phyloP scores from a whole-genome alignment of 2,113 vertebrate species.

The Myotis brandtii region DNA sequence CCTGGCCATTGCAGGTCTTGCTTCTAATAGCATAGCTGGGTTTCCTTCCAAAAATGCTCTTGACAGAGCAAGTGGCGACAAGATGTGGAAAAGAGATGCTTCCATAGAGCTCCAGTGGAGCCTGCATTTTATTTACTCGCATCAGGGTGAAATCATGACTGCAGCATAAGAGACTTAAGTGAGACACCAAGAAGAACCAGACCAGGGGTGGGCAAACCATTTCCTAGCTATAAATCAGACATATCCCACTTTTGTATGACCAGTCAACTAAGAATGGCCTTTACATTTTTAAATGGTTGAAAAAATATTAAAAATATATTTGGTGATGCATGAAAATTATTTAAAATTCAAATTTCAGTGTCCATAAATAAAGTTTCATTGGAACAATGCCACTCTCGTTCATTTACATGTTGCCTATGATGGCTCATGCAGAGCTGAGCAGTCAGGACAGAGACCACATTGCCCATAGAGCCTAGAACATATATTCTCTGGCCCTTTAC shows the following conservation, averaged over 20 bases:
- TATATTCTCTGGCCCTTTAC: neutral
- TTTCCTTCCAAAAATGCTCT: neutral
- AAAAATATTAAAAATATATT: neutral
- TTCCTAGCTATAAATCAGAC: fast-evolving
- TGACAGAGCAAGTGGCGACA: neutral
- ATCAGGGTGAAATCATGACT: neutral
- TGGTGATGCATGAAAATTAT: neutral
- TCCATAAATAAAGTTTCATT: neutral
- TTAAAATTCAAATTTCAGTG: neutral
- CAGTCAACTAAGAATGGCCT: neutral
- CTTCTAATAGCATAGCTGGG: neutral
- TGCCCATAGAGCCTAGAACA: neutral
- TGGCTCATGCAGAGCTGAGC: neutral
- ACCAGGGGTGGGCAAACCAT: neutral
- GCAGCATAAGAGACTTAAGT: neutral
- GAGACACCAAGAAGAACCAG: neutral
- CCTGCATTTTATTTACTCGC: neutral
- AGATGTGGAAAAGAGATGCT: neutral
- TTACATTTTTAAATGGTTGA: neutral
- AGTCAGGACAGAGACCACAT: neutral
- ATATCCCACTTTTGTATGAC: neutral
- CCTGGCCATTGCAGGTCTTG: neutral
- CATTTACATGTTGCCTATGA: neutral
- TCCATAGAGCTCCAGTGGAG: neutral
- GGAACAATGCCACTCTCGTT: no score